Base-by-base conservation (phyloP, 2,888 invertebrate species). In the Rugalucina vietnamica region DNA sequence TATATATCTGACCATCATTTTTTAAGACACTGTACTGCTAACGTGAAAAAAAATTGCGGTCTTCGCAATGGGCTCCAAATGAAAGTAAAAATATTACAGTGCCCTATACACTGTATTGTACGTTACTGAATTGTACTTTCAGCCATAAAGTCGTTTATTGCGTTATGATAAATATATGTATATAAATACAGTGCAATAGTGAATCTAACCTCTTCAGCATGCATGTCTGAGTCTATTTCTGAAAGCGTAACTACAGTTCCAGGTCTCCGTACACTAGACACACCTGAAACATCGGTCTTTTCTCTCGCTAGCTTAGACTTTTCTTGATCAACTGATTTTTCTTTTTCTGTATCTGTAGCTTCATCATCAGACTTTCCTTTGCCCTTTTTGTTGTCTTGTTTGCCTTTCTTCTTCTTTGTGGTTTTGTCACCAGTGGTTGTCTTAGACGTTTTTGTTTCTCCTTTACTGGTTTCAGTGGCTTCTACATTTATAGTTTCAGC, bases 261-360 rank as follows among this genome's bases (percentile, higher is more conserved):
- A 24, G 60, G 60, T 21, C 60, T 24, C 60, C 29, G 27, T 18
- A 60, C 29, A 60, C 60, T 60, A 8, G 60, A 60, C 29, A 60
- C 29, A 5, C 29, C 60, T 27, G 79, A 74, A 21, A 80, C 70
- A 36, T 24, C 69, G 1, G 72, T 72, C 29, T 80, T 80, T 49
- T 80, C 74, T 65, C 50, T 80, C 3, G 34, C 29, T 2, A 77
- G 32, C 24, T 69, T 72, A 12, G 39, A 39, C 72, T 49, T 72
- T 29, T 72, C 43, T n/a, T 39, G 36, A 12, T 10, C 14, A 36
- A 21, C 43, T 24, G 29, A 34, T 34, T 36, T 29, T 18, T 75
- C 36, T 34, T 54, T n/a, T 21, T 54, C n/a, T 24, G 14, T 4
- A n/a, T 5, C 10, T 24, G 4, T n/a, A 5, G 54, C n/a, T 12